Evolutionary conservation across 1,140 invertebrate species (phyloP), one percentile per base, ranked within the genome.

Genomic region (Halyomorpha halys): DNA sequence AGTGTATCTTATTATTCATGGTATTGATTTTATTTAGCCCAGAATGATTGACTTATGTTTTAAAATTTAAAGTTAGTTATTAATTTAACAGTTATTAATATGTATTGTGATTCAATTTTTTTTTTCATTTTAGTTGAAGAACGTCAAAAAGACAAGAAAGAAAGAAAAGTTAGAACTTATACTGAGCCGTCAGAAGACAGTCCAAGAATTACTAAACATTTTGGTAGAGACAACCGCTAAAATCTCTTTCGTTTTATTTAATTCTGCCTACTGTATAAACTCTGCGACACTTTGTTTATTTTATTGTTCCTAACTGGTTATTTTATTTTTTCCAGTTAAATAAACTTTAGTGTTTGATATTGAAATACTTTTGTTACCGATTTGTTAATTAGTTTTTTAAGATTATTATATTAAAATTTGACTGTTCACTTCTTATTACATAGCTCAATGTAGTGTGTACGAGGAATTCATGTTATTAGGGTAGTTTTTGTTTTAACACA

Each of bases 361-460:
- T 53, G 18, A 19, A 19, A 18, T 18, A 8, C 13, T 4, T 60
- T 60, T 60, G 59, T 60, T 44, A 44, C 59, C 39, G 59, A 6
- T 60, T 60, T 60, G 44, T 60, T 60, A 60, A 60, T 39, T 60
- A 44, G 59, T 60, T 44, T 44, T 16, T 14, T 60, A 44, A 60
- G 44, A 30, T 18, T 8, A 25, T 15, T 44, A 60, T 44, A 60
- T 25, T 53, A 25, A 53, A 34, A 34, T 60, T 44, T 44, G 30
- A 60, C 59, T 44, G 59, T 60, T 60, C n/a, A 23, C 13, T 19
- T 18, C 15, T 60, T 60, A 44, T 21, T 21, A 13, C 30, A 16
- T 44, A 60, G 44, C 39, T 60, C 59, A 56, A 56, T 60, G 59
- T 60, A 44, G 16, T 21, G 27, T 25, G 34, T 44, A 60, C 34